Evolutionary conservation across 2,797 vertebrate genomes (phyloP), one percentile per base, ranked within the genome.

Genomic region (Clarias pachynema): DNA sequence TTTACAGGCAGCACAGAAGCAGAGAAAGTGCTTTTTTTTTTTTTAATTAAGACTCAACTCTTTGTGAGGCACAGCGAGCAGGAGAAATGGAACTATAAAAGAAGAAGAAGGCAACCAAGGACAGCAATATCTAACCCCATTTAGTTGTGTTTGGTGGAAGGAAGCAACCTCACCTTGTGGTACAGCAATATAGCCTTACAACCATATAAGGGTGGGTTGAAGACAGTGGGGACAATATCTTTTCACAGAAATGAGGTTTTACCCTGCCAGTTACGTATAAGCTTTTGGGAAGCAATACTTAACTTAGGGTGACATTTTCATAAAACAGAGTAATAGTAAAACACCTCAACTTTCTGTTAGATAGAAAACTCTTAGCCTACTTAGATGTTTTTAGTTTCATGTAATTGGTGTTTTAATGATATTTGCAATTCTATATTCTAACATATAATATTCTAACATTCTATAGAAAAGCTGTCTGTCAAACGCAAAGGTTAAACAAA

Each of bases 1-100:
- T 66, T 60, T 49, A 53, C 31, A 70, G 49, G 74, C 73, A 60
- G 37, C 31, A 20, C 44, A 68, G 15, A 75, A 74, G 49, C 31
- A 68, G 62, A 80, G 59, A 57, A 53, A 73, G 29, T 53, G 69
- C 34, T 81, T 72, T 81, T 72, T 85, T 72, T 85, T 69, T 26
- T 40, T 40, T 40, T 37, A 1, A 81, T 65, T 59, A 56, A 44
- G 56, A n/a, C 26, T 56, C 44, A 66, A 65, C 68, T n/a, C 26
- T 81, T 59, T 79, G 31, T 72, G 56, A 63, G 57, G 57, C 57
- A 73, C 29, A 79, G 37, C 37, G 9, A 73, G 59, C 78, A 56
- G 18, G 29, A 69, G 53, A 83, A 83, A 72, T 44, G 2, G 65
- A 5, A 44, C 79, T 68, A 74, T 82, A 66, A 75, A 85, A 75